Evolutionary conservation across 2,797 vertebrate genomes (phyloP), one percentile per base, ranked within the genome.

Genomic region (Molossus alvarezi): DNA sequence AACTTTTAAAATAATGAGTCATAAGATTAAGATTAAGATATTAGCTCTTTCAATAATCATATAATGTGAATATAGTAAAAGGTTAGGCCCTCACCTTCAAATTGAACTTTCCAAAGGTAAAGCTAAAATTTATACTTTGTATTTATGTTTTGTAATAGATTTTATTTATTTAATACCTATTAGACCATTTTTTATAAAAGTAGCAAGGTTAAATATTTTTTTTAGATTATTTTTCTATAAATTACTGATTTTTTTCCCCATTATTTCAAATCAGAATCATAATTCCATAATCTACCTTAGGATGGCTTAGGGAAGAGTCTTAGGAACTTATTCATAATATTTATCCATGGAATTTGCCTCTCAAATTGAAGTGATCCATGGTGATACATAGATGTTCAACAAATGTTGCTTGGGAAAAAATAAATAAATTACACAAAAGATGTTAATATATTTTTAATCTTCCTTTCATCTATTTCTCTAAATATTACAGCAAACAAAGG

Each of bases 371-470:
- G 4, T 64, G 29, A 58, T 75, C 10, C 37, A 11, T 80, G 29
- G 67, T 64, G 57, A 92, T 29, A 76, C 27, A 72, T 33, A 88
- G 13, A 67, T 72, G 7, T 60, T 81, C 20, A 57, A 55, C 3
- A 90, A 57, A 25, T 82, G 1, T 23, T 81, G 33, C 15, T 65
- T 80, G 53, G n/a, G 95, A 80, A 57, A 37, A 96, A 80, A 57
- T 33, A 33, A 33, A 33, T 33, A 33, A 23, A 55, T 90, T 29
- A 69, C 13, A 33, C 27, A 21, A 27, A 75, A 7, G 5, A n/a
- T 15, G 1, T 53, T 58, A 10, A 37, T 65, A 41, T n/a, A 29
- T 13, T 90, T 13, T 88, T 67, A 62, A 87, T 71, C 53, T 64
- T 4, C 0, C 7, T 65, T 72, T 82, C 9, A 25, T 79, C 3